Conservation (phyloP, 1,140 invertebrate genomes). For the Chlorops oryzae region DNA sequence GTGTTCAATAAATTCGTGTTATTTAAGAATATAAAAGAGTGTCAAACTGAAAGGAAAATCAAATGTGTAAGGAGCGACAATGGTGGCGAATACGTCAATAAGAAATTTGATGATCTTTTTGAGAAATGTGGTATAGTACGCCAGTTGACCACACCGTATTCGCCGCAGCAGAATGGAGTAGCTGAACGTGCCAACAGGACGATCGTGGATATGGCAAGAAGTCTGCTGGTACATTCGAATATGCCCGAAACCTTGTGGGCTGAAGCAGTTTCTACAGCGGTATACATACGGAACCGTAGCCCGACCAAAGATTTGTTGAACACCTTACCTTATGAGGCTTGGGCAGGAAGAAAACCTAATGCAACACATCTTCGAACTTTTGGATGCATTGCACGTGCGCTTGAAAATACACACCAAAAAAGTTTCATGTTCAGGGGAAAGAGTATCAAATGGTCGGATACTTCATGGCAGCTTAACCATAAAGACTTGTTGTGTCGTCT, state of each 20-base stretch:
- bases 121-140: conserved; percentile 13
- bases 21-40: conserved; percentile 5
- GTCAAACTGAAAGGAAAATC: conserved; percentile 8
- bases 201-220: conserved; percentile 24
- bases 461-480: too few relatives aligned
- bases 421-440: too few relatives aligned
- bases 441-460: too few relatives aligned
- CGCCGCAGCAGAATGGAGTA: conserved; percentile 36
- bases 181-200: conserved; percentile 31
- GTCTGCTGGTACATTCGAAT: conserved; percentile 40
- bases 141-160: conserved; percentile 27
- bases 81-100: conserved; percentile 27
- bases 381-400: conserved; percentile 48
- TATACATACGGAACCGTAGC: conserved; percentile 45
- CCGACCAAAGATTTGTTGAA: conserved; percentile 20
- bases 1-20: too few relatives aligned
- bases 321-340: conserved; percentile 24
- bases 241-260: conserved; percentile 46
- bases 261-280: conserved; percentile 45
- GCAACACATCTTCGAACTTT: conserved; percentile 30
- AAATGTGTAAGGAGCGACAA: conserved; percentile 30
- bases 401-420: too few relatives aligned
- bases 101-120: conserved; percentile 4
- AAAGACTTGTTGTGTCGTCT: too few relatives aligned
- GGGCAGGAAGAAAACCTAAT: conserved; percentile 28